Evolutionary conservation across 2,888 invertebrate genomes (phyloP).

Genomic region (Apotomis capreana): DNA sequence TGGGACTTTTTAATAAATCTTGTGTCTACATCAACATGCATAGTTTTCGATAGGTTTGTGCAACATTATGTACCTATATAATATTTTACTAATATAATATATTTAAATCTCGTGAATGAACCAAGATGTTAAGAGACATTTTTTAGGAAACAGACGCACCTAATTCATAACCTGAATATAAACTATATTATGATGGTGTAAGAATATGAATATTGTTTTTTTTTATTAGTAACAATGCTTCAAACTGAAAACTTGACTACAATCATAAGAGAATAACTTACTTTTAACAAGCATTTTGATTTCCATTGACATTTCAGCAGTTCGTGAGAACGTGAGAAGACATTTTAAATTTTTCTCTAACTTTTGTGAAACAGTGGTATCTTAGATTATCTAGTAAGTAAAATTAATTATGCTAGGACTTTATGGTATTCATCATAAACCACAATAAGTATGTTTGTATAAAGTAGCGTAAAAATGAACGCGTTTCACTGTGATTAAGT

Average conservation of each 20-base stretch:
- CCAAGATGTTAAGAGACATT: no score
- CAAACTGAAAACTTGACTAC: conserved; percentile 6
- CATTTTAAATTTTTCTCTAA: conserved; percentile 3
- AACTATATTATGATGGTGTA: no score
- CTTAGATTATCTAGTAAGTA: not conserved
- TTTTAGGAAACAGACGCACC: no score
- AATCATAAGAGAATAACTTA: not conserved
- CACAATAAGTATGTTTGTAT: not conserved
- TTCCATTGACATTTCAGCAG: not conserved
- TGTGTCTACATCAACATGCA: no score
- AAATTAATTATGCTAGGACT: conserved; percentile 11
- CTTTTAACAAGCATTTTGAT: conserved; percentile 9
- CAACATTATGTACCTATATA: no score
- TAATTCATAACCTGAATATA: no score
- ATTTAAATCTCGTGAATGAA: no score
- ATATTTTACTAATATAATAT: no score
- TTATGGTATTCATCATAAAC: not conserved
- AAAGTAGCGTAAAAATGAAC: not conserved
- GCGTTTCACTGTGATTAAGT: no score
- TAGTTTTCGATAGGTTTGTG: no score
- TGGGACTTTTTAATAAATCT: no score
- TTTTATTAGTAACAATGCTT: conserved; percentile 7
- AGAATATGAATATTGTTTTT: no score
- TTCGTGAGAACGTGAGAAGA: conserved; percentile 14
- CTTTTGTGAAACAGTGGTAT: conserved; percentile 19